Base-by-base conservation (phyloP, 2,888 invertebrate genomes). In the Agonopterix arenella region DNA sequence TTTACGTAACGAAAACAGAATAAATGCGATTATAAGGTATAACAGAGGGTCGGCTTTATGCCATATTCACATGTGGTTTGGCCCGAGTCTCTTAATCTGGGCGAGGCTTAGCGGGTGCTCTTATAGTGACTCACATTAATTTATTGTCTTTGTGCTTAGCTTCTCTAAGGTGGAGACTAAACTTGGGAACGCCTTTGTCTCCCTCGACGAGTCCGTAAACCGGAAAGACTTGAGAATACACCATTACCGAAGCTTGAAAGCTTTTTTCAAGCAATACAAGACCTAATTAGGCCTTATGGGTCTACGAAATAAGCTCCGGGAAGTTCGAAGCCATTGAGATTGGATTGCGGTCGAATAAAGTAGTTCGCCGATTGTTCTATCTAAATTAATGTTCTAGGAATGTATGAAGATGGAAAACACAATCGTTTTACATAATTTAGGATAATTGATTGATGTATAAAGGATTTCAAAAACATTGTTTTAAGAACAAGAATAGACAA, bases 121-220 rank as follows among this genome's bases (percentile, higher is more conserved):
- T 61, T 62, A 57, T 64, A 64, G 62, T 65, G 65, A 66, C 66
- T 74, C 67, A 64, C 69, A 75, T 77, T 77, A 76, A 80, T 80
- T 78, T 79, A 80, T 74, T 74, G 76, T 75, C 76, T 79, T 72
- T 78, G 73, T 73, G 70, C 70, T 70, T 68, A 64, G 66, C 69
- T 68, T 69, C 63, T 65, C 62, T 68, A 67, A 69, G 47, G 70
- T 64, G 64, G 64, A 61, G 66, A 61, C 63, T 61, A 64, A 76
- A 73, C 68, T 71, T 70, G 67, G 66, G 66, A 70, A 64, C 62
- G 65, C 69, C 72, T 70, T 72, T 65, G 62, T 68, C 62, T 59
- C 58, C 60, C 57, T 54, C 60, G 57, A 52, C 53, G 50, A 58
- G 52, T 56, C 52, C 52, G 54, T 53, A 52, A 28, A 28, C 4